Conservation (phyloP, 1,140 invertebrate genomes). For the Drosophila albomicans region DNA sequence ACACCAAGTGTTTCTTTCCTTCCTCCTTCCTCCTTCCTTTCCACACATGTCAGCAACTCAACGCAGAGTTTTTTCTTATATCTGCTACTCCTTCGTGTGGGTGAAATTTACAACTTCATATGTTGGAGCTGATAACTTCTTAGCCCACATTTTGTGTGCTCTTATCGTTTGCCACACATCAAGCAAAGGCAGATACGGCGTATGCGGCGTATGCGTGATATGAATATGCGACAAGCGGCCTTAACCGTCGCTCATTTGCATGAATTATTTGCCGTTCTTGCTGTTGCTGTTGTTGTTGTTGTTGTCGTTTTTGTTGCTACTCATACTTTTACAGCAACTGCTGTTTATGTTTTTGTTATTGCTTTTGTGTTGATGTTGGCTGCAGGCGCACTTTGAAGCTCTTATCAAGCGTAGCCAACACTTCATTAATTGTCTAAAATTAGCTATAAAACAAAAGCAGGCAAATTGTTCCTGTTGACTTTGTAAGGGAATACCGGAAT, state of each 20-base stretch:
- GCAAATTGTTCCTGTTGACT: conserved; percentile 19
- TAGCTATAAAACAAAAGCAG: conserved; percentile 70
- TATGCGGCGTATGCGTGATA: conserved; percentile 66
- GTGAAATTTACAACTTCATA: conserved; percentile 76
- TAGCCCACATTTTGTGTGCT: conserved; percentile 12
- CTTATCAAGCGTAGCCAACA: conserved; percentile 79
- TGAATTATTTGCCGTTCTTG: conserved; percentile 59
- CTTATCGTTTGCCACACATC: conserved; percentile 68
- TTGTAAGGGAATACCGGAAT: conserved; percentile 1
- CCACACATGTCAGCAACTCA: conserved; percentile 23
- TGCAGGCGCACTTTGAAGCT: conserved; percentile 52
- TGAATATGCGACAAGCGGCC: conserved; percentile 42
- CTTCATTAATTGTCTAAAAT: conserved; percentile 84
- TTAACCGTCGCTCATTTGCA: conserved; percentile 75
- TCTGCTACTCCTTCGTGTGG: conserved; percentile 6
- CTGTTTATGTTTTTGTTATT: conserved; percentile 31
- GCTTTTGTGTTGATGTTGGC: conserved; percentile 21
- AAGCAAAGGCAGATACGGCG: conserved; percentile 28
- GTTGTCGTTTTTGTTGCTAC: conserved; percentile 37
- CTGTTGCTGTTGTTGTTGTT: conserved; percentile 32
- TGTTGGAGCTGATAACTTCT: conserved; percentile 52
- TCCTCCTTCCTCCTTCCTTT: not conserved
- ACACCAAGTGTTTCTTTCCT: not conserved
- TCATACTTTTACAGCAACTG: conserved; percentile 25
- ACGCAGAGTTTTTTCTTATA: conserved; percentile 29